Percentiles rank a stretch among this genome's conserved stretches.
These are phyloP conservation scores for Bucco capensis DNA, from an alignment of 2,113 vertebrate genomes.

Conservation along the genomic window DNA sequence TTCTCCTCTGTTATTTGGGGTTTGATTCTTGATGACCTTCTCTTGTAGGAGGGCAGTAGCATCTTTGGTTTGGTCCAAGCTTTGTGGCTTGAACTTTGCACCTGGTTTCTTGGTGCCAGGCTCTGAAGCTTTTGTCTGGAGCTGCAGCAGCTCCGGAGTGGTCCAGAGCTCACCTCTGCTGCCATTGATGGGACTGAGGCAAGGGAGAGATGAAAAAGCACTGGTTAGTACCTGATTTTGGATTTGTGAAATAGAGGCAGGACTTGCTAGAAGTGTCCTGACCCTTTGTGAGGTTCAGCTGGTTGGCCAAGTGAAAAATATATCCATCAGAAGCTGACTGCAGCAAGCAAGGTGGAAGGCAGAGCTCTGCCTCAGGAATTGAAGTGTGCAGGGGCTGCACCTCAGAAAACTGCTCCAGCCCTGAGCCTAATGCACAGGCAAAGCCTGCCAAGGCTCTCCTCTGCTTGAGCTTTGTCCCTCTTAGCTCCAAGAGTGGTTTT, in stretches of 20 bases:
- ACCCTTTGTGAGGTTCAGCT: background rate
- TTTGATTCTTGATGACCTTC: background rate
- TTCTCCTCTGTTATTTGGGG: background rate
- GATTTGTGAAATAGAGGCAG: background rate
- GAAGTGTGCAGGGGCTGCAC: background rate
- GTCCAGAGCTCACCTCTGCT: background rate
- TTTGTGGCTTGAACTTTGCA: background rate
- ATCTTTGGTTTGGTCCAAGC: background rate
- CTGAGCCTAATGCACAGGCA: background rate
- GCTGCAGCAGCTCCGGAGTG: background rate
- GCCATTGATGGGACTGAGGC: background rate
- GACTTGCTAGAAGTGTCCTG: background rate
- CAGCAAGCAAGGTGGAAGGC: background rate
- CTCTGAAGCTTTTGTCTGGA: background rate
- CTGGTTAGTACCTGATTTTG: background rate
- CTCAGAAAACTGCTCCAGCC: background rate
- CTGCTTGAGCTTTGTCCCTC: background rate
- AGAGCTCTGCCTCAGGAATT: background rate
- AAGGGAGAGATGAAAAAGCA: background rate
- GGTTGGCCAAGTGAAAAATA: background rate
- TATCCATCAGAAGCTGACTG: background rate
- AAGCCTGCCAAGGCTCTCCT: background rate
- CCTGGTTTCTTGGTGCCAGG: accelerated
- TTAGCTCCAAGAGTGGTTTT: background rate
- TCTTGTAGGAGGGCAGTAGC: background rate